Conservation (phyloP, 2,888 invertebrate species). For the Lordiphosa fenestrarum region DNA sequence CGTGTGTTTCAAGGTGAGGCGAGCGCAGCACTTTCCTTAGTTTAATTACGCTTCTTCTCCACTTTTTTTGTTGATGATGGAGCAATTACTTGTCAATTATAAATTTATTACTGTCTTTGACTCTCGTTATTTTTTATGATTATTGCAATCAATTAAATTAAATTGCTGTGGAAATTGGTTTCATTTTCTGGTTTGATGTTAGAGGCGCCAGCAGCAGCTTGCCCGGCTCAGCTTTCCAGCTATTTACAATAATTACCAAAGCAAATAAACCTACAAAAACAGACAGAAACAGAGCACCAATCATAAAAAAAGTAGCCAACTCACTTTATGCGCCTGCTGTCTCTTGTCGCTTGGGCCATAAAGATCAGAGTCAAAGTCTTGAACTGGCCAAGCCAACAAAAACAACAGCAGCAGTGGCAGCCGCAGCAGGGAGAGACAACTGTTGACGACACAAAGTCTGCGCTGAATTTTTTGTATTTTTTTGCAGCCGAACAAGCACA, state of each 20-base stretch:
- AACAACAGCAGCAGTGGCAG: not conserved
- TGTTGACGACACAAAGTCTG: too few species aligned
- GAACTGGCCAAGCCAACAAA: too few species aligned
- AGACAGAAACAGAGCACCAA: slow-evolving; percentile 29
- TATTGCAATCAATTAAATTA: slow-evolving; percentile 68
- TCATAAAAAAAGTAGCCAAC: slow-evolving; percentile 27
- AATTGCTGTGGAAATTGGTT: slow-evolving; percentile 65
- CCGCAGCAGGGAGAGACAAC: not conserved
- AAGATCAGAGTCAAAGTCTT: too few species aligned
- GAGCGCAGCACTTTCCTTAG: slow-evolving; percentile 4
- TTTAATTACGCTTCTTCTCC: slow-evolving; percentile 21
- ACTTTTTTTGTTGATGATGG: slow-evolving; percentile 12
- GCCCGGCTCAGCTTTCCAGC: slow-evolving; percentile 45
- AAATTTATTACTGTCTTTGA: slow-evolving; percentile 45
- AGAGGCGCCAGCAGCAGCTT: slow-evolving; percentile 17
- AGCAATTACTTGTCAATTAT: slow-evolving; percentile 67
- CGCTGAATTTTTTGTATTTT: too few species aligned
- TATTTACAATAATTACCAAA: slow-evolving; percentile 69
- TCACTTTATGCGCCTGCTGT: slow-evolving; percentile 18
- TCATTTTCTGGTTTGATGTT: slow-evolving; percentile 37
- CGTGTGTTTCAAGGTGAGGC: slow-evolving; percentile 2
- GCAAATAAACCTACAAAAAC: slow-evolving; percentile 33
- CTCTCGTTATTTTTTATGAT: slow-evolving; percentile 47
- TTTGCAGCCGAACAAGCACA: not conserved
- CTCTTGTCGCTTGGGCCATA: slow-evolving; percentile 15